Evolutionary conservation across 30 jellyfish, hydroid and myxozoan genomes (phyloP).

Genomic region (Chironex yamaguchii): DNA sequence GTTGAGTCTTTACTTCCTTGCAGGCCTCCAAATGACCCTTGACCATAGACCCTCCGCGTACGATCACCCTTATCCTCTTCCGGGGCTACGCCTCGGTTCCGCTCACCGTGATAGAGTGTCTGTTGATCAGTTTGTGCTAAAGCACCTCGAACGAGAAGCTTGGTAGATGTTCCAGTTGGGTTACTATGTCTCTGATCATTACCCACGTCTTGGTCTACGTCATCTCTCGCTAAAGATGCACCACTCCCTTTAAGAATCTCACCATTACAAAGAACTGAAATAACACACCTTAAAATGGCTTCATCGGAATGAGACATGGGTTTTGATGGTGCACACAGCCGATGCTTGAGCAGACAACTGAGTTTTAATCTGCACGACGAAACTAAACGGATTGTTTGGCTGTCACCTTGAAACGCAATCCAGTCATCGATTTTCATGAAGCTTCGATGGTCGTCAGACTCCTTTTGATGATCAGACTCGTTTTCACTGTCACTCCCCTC

Average conservation of each 20-base stretch:
- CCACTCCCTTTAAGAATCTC: constrained; percentile 53
- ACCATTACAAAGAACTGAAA: constrained; percentile 63
- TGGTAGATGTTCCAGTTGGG: background rate
- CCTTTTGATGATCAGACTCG: constrained; percentile 40
- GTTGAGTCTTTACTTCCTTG: constrained; percentile 24
- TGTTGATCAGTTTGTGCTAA: background rate
- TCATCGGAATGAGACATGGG: constrained; percentile 91
- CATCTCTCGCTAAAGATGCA: constrained; percentile 42
- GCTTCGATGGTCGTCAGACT: background rate
- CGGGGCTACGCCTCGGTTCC: too few relatives aligned
- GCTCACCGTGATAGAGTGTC: background rate
- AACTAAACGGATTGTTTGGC: constrained; percentile 66
- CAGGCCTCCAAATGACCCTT: background rate
- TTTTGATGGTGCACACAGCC: constrained; percentile 77
- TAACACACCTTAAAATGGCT: constrained; percentile 81
- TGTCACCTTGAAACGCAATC: constrained; percentile 92
- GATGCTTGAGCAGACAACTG: constrained; percentile 70
- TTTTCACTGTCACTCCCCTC: constrained; percentile 89
- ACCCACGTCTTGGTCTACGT: constrained; percentile 15
- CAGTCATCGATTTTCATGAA: constrained; percentile 80
- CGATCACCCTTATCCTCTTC: background rate
- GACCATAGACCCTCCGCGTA: constrained; percentile 35
- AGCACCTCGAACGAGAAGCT: background rate
- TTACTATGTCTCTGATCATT: constrained; percentile 11
- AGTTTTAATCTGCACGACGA: constrained; percentile 74